phyloP scores from a whole-genome alignment of 2,888 invertebrate species.

The Diarsia rubi region DNA sequence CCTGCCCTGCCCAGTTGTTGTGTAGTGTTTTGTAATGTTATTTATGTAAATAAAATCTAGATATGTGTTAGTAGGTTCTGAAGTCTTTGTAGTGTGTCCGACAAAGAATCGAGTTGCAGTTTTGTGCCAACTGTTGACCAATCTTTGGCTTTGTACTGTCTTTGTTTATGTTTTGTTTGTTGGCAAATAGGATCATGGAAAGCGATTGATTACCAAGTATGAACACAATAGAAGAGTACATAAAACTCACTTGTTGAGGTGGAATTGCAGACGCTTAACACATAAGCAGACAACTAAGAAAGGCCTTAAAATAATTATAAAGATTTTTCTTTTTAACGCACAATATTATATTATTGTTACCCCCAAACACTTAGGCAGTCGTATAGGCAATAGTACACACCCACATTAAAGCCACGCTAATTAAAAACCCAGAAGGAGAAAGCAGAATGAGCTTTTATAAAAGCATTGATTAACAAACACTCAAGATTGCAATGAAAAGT shows the following conservation, averaged over 20 bases:
- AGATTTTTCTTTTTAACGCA: neutral
- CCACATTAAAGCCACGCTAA: neutral
- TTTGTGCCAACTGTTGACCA: slow-evolving; percentile 18
- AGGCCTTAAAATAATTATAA: neutral
- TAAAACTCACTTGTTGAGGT: neutral
- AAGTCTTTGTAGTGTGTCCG: neutral
- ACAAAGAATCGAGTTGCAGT: neutral
- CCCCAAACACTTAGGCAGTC: neutral
- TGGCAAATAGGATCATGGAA: neutral
- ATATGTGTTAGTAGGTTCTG: neutral
- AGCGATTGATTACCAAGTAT: neutral
- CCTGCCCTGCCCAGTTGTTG: too few relatives aligned
- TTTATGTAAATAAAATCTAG: neutral
- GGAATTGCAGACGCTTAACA: neutral
- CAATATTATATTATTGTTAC: neutral
- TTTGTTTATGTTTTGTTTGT: neutral
- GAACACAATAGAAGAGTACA: neutral
- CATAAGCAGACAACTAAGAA: neutral
- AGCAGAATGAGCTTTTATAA: too few relatives aligned
- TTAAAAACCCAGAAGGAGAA: neutral
- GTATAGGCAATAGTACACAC: neutral
- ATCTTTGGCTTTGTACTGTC: slow-evolving; percentile 10
- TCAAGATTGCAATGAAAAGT: too few relatives aligned
- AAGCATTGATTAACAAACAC: too few relatives aligned
- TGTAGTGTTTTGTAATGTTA: neutral